Percentiles rank a stretch among this genome's conserved stretches.
These are phyloP conservation scores for Branchipolynoe longqiensis DNA, from an alignment of 2,888 invertebrate genomes.

Conservation along the genomic window DNA sequence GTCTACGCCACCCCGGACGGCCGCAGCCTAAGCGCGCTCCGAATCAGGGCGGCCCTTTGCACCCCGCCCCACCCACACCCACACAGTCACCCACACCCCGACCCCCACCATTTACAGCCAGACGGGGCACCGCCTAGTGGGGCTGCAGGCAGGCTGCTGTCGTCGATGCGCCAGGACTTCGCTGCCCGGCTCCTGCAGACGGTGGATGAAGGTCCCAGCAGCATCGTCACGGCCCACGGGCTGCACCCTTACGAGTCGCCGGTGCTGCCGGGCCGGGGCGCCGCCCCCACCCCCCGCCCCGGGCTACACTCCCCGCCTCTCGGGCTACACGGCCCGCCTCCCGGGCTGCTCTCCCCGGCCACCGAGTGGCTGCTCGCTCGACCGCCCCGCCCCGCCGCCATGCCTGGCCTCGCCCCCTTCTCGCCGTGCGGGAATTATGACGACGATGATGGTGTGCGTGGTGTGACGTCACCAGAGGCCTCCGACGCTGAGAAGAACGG, in stretches of 20 bases:
- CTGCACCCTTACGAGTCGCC: conserved; percentile 5
- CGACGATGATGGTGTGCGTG: too few species aligned
- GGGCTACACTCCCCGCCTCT: neutral
- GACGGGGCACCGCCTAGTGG: neutral
- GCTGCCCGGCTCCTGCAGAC: neutral
- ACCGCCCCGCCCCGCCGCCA: conserved; percentile 15
- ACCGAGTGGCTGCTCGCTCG: conserved; percentile 6
- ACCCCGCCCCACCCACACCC: neutral
- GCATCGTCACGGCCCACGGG: conserved; percentile 27
- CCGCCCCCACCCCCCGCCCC: neutral
- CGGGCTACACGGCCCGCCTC: neutral
- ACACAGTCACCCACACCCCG: too few species aligned
- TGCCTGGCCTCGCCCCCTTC: conserved; percentile 7
- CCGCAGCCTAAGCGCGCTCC: neutral
- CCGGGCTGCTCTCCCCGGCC: conserved; percentile 32
- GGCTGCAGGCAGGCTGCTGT: neutral
- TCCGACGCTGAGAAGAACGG: too few species aligned
- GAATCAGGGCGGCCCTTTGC: neutral
- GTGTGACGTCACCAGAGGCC: too few species aligned
- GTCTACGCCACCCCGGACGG: conserved; percentile 31
- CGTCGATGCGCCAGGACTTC: conserved; percentile 9
- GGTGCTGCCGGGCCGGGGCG: neutral
- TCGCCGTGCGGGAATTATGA: neutral
- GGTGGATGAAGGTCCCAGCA: conserved; percentile 33
- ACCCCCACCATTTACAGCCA: too few species aligned